phyloP scores from a whole-genome alignment of 2,113 vertebrate genomes.

The Sialia sialis region DNA sequence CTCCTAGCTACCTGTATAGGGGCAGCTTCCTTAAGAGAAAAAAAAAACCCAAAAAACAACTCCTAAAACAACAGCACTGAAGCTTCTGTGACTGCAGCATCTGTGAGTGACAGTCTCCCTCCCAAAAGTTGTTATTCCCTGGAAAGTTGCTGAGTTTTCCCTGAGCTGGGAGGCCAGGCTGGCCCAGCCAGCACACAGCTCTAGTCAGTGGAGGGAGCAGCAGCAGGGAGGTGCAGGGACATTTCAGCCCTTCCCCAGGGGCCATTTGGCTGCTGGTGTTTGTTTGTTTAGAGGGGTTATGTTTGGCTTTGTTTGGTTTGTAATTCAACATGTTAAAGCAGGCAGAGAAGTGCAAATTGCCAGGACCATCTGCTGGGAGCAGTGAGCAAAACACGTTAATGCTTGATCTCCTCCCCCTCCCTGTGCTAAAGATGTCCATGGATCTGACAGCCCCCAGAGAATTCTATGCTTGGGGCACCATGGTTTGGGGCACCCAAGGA shows the following conservation, averaged over 20 bases:
- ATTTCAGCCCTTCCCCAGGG: neutral
- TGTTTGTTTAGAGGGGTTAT: slow-evolving; percentile 22
- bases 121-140: neutral
- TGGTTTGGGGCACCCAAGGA: too few relatives aligned
- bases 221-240: neutral
- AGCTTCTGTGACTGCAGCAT: neutral
- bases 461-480: neutral
- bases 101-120: neutral
- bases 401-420: slow-evolving; percentile 5
- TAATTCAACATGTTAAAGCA: slow-evolving; percentile 41
- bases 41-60: neutral
- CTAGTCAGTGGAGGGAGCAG: too few relatives aligned
- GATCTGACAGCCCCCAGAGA: neutral
- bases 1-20: neutral
- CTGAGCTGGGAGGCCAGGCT: neutral
- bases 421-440: accelerated
- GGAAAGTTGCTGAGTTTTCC: neutral
- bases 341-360: slow-evolving; percentile 27
- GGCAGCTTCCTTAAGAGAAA: neutral
- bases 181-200: neutral
- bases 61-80: neutral
- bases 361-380: slow-evolving; percentile 32
- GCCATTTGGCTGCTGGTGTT: neutral
- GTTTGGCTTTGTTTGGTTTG: slow-evolving; percentile 37
- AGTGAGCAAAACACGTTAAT: neutral